Evolutionary conservation across 2,888 invertebrate species (phyloP), one percentile per base, ranked within the genome.

Genomic region (Automeris io): DNA sequence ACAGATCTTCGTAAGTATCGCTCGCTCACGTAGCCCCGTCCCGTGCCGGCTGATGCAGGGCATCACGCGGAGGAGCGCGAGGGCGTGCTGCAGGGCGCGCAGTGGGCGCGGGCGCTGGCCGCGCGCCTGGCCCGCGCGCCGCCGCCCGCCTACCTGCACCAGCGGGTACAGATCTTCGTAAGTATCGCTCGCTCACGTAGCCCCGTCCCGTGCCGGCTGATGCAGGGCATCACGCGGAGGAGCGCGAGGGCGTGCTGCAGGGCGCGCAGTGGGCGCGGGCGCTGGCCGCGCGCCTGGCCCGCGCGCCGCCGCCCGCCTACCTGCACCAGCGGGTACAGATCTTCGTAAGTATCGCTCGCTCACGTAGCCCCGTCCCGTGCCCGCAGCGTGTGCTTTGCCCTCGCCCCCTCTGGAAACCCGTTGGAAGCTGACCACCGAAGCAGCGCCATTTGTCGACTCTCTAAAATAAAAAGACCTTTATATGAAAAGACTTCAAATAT

Each of bases 191-290:
- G 9, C 25, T n/a, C 25, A 16, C 35, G 8, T n/a, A 8, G 8
- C n/a, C n/a, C n/a, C n/a, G n/a, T n/a, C n/a, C n/a, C n/a, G n/a
- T n/a, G n/a, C n/a, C n/a, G n/a, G n/a, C n/a, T n/a, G n/a, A 90
- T 94, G 59, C 96, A 96, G 78, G 88, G 90, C 38, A 81, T 95
- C 51, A 95, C 70, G 92, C 93, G 21, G 88, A 91, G 52, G 92
- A 93, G 59, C 89, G 95, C 8, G 96, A 96, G 67, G 90, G 92
- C 51, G 90, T 93, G 40, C 88, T 94, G 37, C 95, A 94, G 68
- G 92, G 94, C 8, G 89, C 96, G 47, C 91, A 92, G 47, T 94
- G 96, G 79, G 93, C 94, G 29, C 95, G 94, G 70, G 91, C 91
- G 42, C 88, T 97, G 2, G 76, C 80, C 37, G 69, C 70, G 0